Evolutionary conservation across 2,113 vertebrate species (phyloP), one percentile per base, ranked within the genome.

Genomic region (Platichthys stellatus): DNA sequence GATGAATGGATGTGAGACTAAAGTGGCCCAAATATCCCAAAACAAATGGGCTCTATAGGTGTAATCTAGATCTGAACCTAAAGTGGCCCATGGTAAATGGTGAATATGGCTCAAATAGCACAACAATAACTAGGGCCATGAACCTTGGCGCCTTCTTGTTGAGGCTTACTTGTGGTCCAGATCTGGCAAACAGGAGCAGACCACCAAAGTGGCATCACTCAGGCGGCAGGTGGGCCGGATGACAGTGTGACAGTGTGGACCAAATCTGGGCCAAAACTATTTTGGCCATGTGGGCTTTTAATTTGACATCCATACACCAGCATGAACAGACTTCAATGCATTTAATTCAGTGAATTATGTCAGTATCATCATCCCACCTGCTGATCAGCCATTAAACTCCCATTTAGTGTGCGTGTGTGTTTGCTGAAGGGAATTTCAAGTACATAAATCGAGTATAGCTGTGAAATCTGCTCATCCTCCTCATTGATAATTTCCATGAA

Each of bases 311-410:
- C 35, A 2, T 35, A 35, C 31, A 38, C 35, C 35, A 38, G 35
- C 35, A 38, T 10, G 35, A 38, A 10, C 2, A 8, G 35, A 38
- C 35, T 9, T 38, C 10, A 57, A 12, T 12, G 11, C 10, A 20
- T 51, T 15, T 15, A 45, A 13, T 63, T 59, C 1, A 28, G 9
- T 69, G 13, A 21, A 74, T 20, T 23, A 31, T 31, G 13, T 58
- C 23, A 35, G 14, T 21, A 7, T 12, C 62, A 18, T 21, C 23
- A 31, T 57, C 21, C 15, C 43, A 64, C 38, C 40, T 45, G 51
- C n/a, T 21, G 23, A 54, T 68, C 15, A 14, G 60, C 56, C 57
- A 53, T 47, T 13, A 67, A 71, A 58, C 53, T 74, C 69, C 62
- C 24, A 18, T 28, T 23, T 38, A 38, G 54, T 57, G 9, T 2